Base-by-base conservation (phyloP, 2,113 vertebrate genomes). In the Xerus inauris region DNA sequence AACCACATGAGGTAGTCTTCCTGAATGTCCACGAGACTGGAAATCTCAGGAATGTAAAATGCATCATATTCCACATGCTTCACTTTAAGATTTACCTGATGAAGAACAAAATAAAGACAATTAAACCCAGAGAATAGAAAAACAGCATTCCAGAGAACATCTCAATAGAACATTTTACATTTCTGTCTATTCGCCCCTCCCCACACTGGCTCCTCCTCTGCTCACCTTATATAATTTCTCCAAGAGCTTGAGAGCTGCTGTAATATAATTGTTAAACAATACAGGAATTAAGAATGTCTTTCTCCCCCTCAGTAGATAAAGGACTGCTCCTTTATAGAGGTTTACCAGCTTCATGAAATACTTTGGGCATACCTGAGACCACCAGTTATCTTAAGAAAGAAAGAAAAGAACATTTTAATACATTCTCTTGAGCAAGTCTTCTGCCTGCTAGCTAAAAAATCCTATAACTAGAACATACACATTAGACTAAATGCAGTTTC, bases 1-100 rank as follows among this genome's bases (percentile, higher is more conserved):
- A 99, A 99, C 99, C 99, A 99, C 98, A 99, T 99, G 98, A 99
- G 99, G 99, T 99, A 99, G 99, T 99, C 99, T 98, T 99, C 99
- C 98, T 99, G 99, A 98, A 99, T 99, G 98, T 99, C 99, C 98
- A 99, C 99, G 71, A 99, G 99, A 96, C 65, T 99, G 97, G 99
- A 99, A 98, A 99, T 99, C 98, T 99, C 99, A 81, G 99, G 99
- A 98, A 99, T 99, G 96, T 99, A 99, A 98, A 99, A 99, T 47
- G 97, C 97, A 97, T 99, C 99, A 97, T 99, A 99, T 93, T 99
- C 99, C 98, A 99, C 99, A 0, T 99, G 99, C 84, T 98, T 99
- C 88, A 99, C 99, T 97, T 99, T 99, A 97, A 99, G 97, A 97
- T 99, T 99, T 54, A 99, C 99, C 99, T 99, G 97, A 94, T 30